Conservation (phyloP, 2,888 invertebrate genomes). For the Aethes cnicana region DNA sequence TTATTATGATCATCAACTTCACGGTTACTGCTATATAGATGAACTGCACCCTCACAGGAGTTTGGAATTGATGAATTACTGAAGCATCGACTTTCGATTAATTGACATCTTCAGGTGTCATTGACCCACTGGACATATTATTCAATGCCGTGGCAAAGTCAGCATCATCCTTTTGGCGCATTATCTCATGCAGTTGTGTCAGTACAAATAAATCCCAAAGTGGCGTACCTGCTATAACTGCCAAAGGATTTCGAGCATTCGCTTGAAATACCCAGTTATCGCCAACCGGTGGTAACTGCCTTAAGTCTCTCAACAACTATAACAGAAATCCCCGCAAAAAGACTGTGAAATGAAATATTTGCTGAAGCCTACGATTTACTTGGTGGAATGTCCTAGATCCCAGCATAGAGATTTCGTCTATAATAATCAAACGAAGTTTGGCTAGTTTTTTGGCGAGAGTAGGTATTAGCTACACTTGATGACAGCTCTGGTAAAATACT, state of each 20-base stretch:
- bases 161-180: slow-evolving; percentile 32
- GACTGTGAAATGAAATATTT: background rate
- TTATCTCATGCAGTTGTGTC: slow-evolving; percentile 30
- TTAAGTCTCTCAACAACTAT: background rate
- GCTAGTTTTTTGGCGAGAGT: slow-evolving; percentile 2
- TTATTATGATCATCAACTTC: slow-evolving; percentile 26
- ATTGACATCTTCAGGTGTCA: slow-evolving; percentile 25
- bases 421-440: background rate
- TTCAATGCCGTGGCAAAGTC: background rate
- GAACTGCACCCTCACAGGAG: slow-evolving; percentile 26
- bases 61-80: too few species aligned
- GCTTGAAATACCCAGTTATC: slow-evolving; percentile 30
- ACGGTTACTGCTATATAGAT: slow-evolving; percentile 25
- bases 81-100: background rate
- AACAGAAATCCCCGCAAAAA: background rate
- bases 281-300: slow-evolving; percentile 28
- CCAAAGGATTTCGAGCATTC: slow-evolving; percentile 23
- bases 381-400: slow-evolving; percentile 6
- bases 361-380: slow-evolving; percentile 6
- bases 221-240: slow-evolving; percentile 25
- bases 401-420: slow-evolving; percentile 10
- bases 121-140: slow-evolving; percentile 29
- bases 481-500: slow-evolving; percentile 9
- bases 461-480: slow-evolving; percentile 6
- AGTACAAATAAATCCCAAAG: slow-evolving; percentile 25